phyloP scores from a whole-genome alignment of 2,113 vertebrate genomes.

The Poicephalus gulielmi region DNA sequence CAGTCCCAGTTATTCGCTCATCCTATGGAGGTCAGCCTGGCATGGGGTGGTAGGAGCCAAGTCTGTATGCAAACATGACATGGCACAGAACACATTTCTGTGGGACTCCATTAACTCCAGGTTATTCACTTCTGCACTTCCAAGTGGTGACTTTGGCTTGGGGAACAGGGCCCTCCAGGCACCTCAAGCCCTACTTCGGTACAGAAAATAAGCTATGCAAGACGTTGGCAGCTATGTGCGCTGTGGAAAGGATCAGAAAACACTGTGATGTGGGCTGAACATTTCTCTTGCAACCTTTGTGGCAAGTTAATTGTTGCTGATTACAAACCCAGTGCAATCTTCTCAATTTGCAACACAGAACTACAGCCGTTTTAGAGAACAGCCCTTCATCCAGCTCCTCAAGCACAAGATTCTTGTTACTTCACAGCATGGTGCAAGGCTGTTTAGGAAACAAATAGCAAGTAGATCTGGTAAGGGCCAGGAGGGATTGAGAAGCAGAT shows the following conservation, averaged over 20 bases:
- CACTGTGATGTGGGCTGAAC: neutral
- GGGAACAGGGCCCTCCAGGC: neutral
- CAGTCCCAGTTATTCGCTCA: fast-evolving
- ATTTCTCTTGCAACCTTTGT: neutral
- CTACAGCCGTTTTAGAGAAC: slow-evolving; percentile 16
- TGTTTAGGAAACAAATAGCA: neutral
- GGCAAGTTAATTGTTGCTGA: slow-evolving; percentile 45
- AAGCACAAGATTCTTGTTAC: neutral
- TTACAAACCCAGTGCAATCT: slow-evolving; percentile 37
- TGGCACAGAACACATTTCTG: neutral
- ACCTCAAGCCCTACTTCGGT: neutral
- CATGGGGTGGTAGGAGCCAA: fast-evolving
- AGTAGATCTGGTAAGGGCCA: neutral
- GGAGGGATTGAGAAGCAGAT: neutral
- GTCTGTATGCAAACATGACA: fast-evolving
- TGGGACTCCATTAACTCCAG: neutral
- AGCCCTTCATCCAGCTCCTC: neutral
- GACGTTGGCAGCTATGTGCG: neutral
- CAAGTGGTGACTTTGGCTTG: neutral
- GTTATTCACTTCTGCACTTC: neutral
- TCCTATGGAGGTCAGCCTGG: neutral
- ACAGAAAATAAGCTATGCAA: neutral
- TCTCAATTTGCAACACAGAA: slow-evolving; percentile 31
- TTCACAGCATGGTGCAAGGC: neutral
- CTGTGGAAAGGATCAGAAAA: neutral